Evolutionary conservation across 2,113 vertebrate species (phyloP).

Genomic region (Regulus satrapa): DNA sequence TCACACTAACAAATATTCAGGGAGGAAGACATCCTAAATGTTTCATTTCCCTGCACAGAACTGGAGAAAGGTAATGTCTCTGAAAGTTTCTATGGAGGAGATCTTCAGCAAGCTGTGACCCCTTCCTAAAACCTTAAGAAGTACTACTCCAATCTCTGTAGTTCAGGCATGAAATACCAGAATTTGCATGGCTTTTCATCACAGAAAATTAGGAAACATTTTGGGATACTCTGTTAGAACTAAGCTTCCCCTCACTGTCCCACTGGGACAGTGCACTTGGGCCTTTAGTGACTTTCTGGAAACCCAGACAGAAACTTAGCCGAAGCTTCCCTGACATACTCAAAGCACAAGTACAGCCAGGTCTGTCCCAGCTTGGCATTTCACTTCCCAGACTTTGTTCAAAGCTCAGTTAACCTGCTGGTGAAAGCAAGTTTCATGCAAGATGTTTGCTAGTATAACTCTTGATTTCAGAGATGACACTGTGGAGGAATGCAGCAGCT

Average conservation of each 20-base stretch:
- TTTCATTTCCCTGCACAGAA: not conserved
- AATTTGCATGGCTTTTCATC: fast-evolving
- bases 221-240: not conserved
- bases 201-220: not conserved
- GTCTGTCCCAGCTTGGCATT: not conserved
- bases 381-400: not conserved
- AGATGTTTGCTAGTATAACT: not conserved
- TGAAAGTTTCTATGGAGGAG: not conserved
- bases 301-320: not conserved
- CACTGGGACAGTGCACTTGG: no score
- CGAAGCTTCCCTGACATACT: not conserved
- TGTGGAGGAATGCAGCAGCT: not conserved
- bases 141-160: not conserved
- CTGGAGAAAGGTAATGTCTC: not conserved
- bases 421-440: not conserved
- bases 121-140: not conserved
- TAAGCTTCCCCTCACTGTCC: not conserved
- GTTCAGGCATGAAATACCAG: not conserved
- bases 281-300: not conserved
- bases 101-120: not conserved
- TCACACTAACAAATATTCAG: not conserved
- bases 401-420: not conserved
- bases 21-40: not conserved
- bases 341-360: not conserved
- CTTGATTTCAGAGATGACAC: not conserved